These are phyloP conservation scores for Hetaerina americana DNA, from an alignment of 1,140 invertebrate genomes.

Conservation along the genomic window DNA sequence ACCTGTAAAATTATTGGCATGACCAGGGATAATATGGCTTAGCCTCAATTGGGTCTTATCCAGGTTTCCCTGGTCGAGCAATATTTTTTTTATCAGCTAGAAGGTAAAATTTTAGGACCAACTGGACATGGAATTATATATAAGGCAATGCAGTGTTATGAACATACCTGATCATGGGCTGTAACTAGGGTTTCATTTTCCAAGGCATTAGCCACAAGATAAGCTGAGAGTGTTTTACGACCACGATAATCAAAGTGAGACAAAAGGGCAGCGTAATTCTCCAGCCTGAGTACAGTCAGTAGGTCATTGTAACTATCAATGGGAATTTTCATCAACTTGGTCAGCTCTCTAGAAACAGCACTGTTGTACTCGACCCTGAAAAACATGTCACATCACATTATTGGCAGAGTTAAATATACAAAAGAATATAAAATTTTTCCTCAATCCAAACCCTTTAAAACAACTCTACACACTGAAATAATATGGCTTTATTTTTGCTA, in stretches of 20 bases:
- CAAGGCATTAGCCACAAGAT: conserved; percentile 75
- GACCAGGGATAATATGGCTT: no score
- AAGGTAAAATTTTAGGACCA: no score
- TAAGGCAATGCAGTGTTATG: conserved; percentile 7
- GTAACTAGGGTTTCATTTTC: conserved; percentile 79
- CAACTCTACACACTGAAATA: no score
- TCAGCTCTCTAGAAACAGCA: conserved; percentile 79
- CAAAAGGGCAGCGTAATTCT: conserved; percentile 74
- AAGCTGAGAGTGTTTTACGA: conserved; percentile 71
- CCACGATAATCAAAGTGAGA: conserved; percentile 84
- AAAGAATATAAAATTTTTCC: no score
- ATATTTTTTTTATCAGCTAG: no score
- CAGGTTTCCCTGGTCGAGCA: no score
- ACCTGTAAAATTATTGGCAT: no score
- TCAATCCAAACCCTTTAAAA: no score
- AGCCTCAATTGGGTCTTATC: no score
- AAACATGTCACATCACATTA: conserved; percentile 1
- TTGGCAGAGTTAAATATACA: no score
- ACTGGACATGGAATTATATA: no score
- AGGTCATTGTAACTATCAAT: conserved; percentile 91
- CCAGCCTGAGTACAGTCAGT: conserved; percentile 66
- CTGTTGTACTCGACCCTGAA: conserved; percentile 61
- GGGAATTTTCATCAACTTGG: conserved; percentile 85
- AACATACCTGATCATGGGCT: conserved; percentile 60
- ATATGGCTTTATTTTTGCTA: no score